Conservation (phyloP, 2,888 invertebrate species). For the Entomobrya proxima region DNA sequence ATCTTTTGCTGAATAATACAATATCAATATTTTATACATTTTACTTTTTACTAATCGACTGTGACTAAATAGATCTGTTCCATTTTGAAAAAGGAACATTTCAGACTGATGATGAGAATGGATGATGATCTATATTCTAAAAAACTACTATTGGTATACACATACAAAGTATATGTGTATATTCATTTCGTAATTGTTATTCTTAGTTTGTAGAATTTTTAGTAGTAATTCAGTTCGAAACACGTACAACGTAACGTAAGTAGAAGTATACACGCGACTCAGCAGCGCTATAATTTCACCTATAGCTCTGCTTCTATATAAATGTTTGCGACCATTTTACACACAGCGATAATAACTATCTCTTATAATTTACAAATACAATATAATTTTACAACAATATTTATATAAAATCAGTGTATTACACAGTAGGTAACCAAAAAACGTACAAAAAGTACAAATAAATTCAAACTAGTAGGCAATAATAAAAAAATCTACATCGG, state of each 20-base stretch:
- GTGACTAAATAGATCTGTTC: slow-evolving; percentile 62
- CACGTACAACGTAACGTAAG: too few species aligned
- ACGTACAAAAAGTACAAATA: slow-evolving; percentile 67
- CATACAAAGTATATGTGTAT: slow-evolving; percentile 57
- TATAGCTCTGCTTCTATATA: slow-evolving; percentile 6
- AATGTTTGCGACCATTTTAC: slow-evolving; percentile 18
- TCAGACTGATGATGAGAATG: slow-evolving; percentile 66
- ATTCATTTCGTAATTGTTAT: slow-evolving; percentile 31
- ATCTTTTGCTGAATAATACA: slow-evolving; percentile 43
- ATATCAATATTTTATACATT: neutral
- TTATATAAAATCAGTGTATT: slow-evolving; percentile 27
- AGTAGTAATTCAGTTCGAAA: slow-evolving; percentile 62
- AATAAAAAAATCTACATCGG: neutral
- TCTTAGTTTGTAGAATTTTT: neutral
- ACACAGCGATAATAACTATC: slow-evolving; percentile 37
- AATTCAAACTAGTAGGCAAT: slow-evolving; percentile 33
- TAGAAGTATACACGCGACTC: slow-evolving; percentile 44
- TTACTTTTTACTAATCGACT: slow-evolving; percentile 37
- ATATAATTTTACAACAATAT: slow-evolving; percentile 10
- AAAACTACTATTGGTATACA: slow-evolving; percentile 20
- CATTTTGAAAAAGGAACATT: slow-evolving; percentile 53
- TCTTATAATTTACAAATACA: slow-evolving; percentile 1
- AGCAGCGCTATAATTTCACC: slow-evolving; percentile 15
- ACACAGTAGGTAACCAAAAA: slow-evolving; percentile 62
- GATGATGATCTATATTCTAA: slow-evolving; percentile 30